phyloP scores from a whole-genome alignment of 1,140 invertebrate genomes.

The Pentalonia nigronervosa region DNA sequence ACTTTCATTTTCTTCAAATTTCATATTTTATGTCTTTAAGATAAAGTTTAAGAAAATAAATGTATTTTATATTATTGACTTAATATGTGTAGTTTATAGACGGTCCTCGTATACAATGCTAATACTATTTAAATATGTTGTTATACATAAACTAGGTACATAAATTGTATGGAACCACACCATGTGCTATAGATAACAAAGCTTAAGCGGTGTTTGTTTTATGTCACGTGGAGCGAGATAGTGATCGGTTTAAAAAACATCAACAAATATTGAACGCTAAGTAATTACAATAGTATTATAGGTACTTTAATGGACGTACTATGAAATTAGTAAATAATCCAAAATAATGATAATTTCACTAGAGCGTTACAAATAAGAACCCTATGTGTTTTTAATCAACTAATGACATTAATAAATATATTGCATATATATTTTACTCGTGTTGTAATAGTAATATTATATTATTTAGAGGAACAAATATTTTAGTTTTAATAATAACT shows the following conservation, averaged over 20 bases:
- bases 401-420: not conserved
- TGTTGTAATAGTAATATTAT: not conserved
- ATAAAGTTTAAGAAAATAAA: too few species aligned
- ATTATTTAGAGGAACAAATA: too few species aligned
- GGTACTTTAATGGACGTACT: not conserved
- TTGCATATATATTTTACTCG: not conserved
- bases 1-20: too few species aligned
- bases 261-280: not conserved
- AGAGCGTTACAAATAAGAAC: not conserved
- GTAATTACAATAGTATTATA: constrained; percentile 1
- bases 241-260: not conserved
- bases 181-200: not conserved
- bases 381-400: not conserved
- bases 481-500: not conserved
- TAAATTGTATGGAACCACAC: not conserved
- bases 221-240: not conserved
- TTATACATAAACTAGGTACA: not conserved
- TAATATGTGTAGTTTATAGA: not conserved
- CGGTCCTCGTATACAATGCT: not conserved
- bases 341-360: not conserved
- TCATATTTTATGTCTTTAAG: not conserved
- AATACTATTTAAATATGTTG: not conserved
- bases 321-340: not conserved
- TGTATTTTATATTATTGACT: not conserved
- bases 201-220: not conserved